Conservation (phyloP, 2,113 vertebrate genomes). For the Siniperca chuatsi region DNA sequence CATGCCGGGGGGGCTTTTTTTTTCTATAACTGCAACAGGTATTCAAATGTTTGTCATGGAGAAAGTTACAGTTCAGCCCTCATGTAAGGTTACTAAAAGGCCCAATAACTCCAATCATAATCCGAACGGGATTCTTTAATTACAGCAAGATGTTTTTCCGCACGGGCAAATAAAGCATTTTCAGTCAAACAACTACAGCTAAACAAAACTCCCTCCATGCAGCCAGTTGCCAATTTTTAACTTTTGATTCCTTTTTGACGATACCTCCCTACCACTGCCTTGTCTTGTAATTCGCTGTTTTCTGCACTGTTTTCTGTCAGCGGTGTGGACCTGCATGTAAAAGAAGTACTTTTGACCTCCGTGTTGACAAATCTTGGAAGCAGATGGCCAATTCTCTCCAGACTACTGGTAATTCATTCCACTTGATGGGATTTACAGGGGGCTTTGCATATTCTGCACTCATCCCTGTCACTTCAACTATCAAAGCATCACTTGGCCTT, state of each 20-base stretch:
- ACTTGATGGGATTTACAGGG: slow-evolving; percentile 69
- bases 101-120: background rate
- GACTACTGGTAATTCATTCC: slow-evolving; percentile 60
- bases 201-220: background rate
- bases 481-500: slow-evolving; percentile 55
- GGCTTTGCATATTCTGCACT: slow-evolving; percentile 68
- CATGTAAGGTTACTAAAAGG: slow-evolving; percentile 31
- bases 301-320: background rate
- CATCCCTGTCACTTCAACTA: slow-evolving; percentile 58
- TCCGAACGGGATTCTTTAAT: background rate
- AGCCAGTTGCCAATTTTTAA: slow-evolving; percentile 8
- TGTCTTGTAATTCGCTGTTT: background rate
- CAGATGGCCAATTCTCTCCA: slow-evolving; percentile 56
- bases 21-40: slow-evolving; percentile 66
- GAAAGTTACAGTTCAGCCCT: background rate
- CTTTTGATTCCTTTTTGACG: slow-evolving; percentile 21
- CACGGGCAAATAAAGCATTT: background rate
- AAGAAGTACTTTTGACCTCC: slow-evolving; percentile 40
- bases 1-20: slow-evolving; percentile 11
- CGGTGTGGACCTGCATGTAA: slow-evolving; percentile 28
- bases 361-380: slow-evolving; percentile 48
- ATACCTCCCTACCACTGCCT: background rate
- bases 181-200: background rate
- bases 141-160: slow-evolving; percentile 6
- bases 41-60: slow-evolving; percentile 33